Evolutionary conservation across 2,888 invertebrate species (phyloP).

Genomic region (Electrophaes corylata): DNA sequence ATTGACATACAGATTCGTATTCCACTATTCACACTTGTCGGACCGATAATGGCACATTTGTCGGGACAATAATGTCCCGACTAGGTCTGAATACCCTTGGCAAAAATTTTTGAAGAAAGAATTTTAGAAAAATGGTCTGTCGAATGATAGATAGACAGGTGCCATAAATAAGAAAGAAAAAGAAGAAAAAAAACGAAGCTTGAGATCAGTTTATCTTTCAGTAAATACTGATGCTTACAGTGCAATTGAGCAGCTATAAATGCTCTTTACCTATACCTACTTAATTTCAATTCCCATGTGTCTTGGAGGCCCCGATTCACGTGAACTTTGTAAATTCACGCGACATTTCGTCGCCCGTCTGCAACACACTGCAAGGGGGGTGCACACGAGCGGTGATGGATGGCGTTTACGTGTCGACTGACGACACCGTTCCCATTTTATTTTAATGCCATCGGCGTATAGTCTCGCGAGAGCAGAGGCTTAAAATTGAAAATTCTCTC

Average conservation of each 20-base stretch:
- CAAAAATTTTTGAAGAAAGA: no score
- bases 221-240: neutral
- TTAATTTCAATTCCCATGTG: constrained; percentile 16
- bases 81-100: no score
- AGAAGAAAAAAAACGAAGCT: no score
- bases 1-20: no score
- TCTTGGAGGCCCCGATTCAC: constrained; percentile 9
- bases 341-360: constrained; percentile 50
- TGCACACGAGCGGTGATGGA: constrained; percentile 73
- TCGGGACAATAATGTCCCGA: no score
- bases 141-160: no score
- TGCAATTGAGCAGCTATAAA: constrained; percentile 7
- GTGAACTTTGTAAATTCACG: constrained; percentile 22
- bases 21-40: no score
- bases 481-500: constrained; percentile 82
- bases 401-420: constrained; percentile 79
- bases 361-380: constrained; percentile 53
- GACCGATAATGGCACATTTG: no score
- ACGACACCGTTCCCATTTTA: constrained; percentile 73
- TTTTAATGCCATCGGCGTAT: constrained; percentile 72
- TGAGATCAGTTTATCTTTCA: no score
- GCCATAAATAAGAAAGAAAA: no score
- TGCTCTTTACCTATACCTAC: constrained; percentile 1
- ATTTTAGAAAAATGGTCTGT: no score
- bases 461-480: constrained; percentile 57